Base-by-base conservation (phyloP, 2,888 invertebrate species). In the Epistrophella euchroma region DNA sequence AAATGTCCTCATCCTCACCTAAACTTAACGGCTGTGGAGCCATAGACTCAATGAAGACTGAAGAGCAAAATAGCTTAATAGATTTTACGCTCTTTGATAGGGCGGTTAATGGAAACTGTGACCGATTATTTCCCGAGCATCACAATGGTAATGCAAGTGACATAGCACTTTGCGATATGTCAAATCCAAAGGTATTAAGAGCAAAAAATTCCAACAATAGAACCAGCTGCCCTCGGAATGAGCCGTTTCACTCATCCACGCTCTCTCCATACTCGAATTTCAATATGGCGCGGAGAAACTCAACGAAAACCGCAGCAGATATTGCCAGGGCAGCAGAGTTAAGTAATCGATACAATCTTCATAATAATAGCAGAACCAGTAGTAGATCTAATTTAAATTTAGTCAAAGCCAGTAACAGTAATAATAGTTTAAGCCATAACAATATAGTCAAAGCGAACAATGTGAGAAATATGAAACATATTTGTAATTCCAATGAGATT, bases 1-100 rank as follows among this genome's bases (percentile, higher is more conserved):
- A 91, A 88, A 91, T 91, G 43, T 91, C 91, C 88, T 90, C 91
- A 75, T 92, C 92, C 35, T 92, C 91, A 37, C 91, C 91, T 19
- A 91, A 91, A 82, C 87, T 91, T 3, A 91, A 91, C 86, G 90
- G 90, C 84, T 88, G 88, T 47, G 90, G 90, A 28, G 56, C 64
- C 55, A 32, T 74, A 58, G 86, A 86, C 58, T 77, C 77, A 82
- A n/a, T 60, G 77, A 86, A 86, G 86, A 86, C 86, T 86, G 86
- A 86, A 66, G 86, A 86, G 78, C 86, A 86, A 86, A 86, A 52
- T 82, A 86, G 82, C 77, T 74, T 78, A 71, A 78, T 78, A 78
- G 74, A 76, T 64, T 77, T 60, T 64, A 75, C 74, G 56, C 78
- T 62, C 43, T 86, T 85, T 80, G 62, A 84, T 22, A 70, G 71